Base-by-base conservation (phyloP, 2,888 invertebrate species). In the Caradrina clavipalpis region DNA sequence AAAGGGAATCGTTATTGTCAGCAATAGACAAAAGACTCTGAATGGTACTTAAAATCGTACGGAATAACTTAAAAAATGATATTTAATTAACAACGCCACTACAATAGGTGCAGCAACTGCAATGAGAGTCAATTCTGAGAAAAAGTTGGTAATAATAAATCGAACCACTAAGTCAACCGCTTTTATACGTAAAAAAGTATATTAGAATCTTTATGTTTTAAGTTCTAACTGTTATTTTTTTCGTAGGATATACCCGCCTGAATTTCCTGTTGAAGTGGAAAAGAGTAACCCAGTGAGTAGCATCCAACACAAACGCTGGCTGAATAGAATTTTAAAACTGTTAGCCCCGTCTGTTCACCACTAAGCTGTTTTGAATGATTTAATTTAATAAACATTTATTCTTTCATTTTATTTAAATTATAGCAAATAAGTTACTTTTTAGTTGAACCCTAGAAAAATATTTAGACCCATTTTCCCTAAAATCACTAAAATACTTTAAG, bases 251-350 rank as follows among this genome's bases (percentile, higher is more conserved):
- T 89, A 92, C 63, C 93, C 95, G 8, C 65, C 89, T 6, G 75
- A 88, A 17, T 95, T 94, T 78, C 93, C 93, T 8, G 88, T 88
- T 3, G 87, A 87, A 19, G 73, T 88, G 0, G 92, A 89, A 61
- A 70, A 76, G 1, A 80, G 86, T 11, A 86, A 80, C 15, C 87
- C 86, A 0, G 91, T 93, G 73, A 94, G 90, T 71, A 90, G 91
- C 31, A 85, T 81, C 1, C 95, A 95, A 78, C 90, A 90, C 0
- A 89, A 87, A 6, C 91, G 93, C n/a, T 95, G 95, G 95, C 89
- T 88, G 70, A 89, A 85, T 21, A 87, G 95, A 49, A 87, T 94
- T 0, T 82, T 77, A 58, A 92, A 87, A 76, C 87, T 94, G 1
- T 78, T 93, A 17, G 78, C 85, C 35, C 81, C 85, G 1, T 7